Base-by-base conservation (phyloP, 2,888 invertebrate genomes). In the Steinernema hermaphroditum region DNA sequence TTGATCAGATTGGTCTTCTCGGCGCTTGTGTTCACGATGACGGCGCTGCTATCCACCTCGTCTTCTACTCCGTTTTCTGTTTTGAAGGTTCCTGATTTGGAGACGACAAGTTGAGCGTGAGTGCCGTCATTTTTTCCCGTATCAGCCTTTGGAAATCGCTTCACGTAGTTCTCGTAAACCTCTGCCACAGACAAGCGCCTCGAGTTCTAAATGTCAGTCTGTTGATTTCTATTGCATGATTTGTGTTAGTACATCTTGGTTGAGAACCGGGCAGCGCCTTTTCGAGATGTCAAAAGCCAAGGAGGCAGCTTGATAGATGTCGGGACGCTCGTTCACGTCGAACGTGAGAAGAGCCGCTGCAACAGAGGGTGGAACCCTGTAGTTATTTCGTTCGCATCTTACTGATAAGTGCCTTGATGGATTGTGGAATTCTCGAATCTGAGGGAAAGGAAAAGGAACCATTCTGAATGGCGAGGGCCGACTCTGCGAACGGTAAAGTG, bases 401-500 rank as follows among this genome's bases (percentile, higher is more conserved):
- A 91, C 92, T 90, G 78, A 93, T 92, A 74, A 93, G 88, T 80
- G 91, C 91, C 87, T 92, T 91, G 85, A 93, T 88, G 74, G 91
- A 90, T 83, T 90, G 90, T 29, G 92, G 91, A 88, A 91, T 93
- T 87, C 90, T 91, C 24, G 83, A 81, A 88, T 90, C 91, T 87
- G 93, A 92, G 71, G 94, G 94, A 88, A 94, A 92, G 79, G 91
- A 91, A 87, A 93, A 93, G 85, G 92, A 92, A 70, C 93, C 94
- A 87, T 92, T 93, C 88, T 94, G 93, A 86, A 95, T 94, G 70
- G 94, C 94, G 81, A 94, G 89, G n/a, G 92, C 92, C 86, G 93
- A 93, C 88, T 95, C 94, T 37, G 93, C 94, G 88, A 94, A 94
- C 70, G 94, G 94, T 85, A 94, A 89, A 44, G 91, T 90, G 88